These are phyloP conservation scores for Papilio gigon DNA, from an alignment of 2,888 invertebrate genomes.

Conservation along the genomic window DNA sequence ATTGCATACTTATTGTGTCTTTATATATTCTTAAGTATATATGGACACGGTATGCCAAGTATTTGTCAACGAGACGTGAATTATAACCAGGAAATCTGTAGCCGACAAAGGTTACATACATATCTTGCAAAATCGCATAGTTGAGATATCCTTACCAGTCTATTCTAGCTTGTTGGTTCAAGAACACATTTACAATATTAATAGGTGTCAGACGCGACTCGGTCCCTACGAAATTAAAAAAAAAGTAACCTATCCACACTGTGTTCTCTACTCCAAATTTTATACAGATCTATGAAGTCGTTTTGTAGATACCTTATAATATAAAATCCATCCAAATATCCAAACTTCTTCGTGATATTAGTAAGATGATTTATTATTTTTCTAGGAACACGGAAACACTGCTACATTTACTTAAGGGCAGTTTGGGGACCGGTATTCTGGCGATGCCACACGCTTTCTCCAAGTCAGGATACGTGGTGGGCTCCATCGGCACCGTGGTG, in stretches of 20 bases:
- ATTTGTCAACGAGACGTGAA: constrained; percentile 4
- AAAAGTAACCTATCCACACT: too few species aligned
- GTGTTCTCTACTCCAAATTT: too few species aligned
- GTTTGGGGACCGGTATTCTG: constrained; percentile 94
- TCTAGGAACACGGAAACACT: constrained; percentile 89
- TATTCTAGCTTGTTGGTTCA: too few species aligned
- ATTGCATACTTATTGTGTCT: neutral
- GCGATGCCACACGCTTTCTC: constrained; percentile 95
- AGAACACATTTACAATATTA: too few species aligned
- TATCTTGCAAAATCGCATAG: constrained; percentile 5
- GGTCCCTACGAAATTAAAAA: too few species aligned
- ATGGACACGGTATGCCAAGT: neutral
- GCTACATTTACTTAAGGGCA: constrained; percentile 93
- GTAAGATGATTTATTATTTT: too few species aligned
- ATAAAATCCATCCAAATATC: too few species aligned
- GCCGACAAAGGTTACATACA: constrained; percentile 10
- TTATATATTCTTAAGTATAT: neutral
- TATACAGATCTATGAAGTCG: too few species aligned
- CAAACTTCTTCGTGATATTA: too few species aligned
- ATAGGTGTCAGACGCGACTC: too few species aligned
- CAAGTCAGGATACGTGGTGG: constrained; percentile 91
- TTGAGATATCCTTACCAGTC: neutral
- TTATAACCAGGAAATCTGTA: constrained; percentile 17
- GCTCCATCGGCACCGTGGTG: constrained; percentile 89
- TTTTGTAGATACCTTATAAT: too few species aligned